Conservation (phyloP, 2,888 invertebrate genomes). For the Drymonia ruficornis region DNA sequence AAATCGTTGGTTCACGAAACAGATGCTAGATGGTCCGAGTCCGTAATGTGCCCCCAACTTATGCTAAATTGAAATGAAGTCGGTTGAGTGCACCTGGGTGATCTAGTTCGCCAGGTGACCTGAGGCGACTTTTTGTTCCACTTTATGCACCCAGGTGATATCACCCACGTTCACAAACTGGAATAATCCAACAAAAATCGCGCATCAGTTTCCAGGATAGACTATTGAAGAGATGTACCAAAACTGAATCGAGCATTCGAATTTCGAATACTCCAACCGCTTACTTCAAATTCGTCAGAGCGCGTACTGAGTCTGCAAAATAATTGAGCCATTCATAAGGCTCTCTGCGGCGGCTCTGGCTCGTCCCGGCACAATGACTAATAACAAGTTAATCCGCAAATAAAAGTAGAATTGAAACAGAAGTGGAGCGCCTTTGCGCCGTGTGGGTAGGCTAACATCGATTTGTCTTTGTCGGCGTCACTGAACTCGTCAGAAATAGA, state of each 20-base stretch:
- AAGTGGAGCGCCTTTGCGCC: conserved; percentile 80
- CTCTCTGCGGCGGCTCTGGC: conserved; percentile 74
- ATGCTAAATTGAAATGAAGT: no score
- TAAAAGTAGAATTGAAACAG: conserved; percentile 85
- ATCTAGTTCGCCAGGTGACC: no score
- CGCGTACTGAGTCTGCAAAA: conserved; percentile 63
- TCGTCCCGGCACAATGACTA: conserved; percentile 78
- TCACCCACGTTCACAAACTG: no score
- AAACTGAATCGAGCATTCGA: not conserved
- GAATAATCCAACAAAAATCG: no score
- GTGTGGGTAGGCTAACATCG: conserved; percentile 84
- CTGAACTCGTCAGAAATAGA: conserved; percentile 86
- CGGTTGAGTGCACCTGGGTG: no score
- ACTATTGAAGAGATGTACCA: not conserved
- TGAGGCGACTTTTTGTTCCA: no score
- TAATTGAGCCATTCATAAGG: conserved; percentile 84
- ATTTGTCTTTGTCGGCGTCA: conserved; percentile 85
- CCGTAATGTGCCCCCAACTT: no score
- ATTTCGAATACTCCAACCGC: not conserved
- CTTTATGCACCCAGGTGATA: no score
- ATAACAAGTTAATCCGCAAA: conserved; percentile 85
- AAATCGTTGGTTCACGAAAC: no score
- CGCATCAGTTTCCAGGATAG: no score
- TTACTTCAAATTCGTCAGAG: not conserved
- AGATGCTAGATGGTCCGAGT: no score